A percentile compares a stretch with the other conserved stretches of the same genome.
Conservation (phyloP, 1,140 invertebrate genomes). For the Solenopsis fugax region DNA sequence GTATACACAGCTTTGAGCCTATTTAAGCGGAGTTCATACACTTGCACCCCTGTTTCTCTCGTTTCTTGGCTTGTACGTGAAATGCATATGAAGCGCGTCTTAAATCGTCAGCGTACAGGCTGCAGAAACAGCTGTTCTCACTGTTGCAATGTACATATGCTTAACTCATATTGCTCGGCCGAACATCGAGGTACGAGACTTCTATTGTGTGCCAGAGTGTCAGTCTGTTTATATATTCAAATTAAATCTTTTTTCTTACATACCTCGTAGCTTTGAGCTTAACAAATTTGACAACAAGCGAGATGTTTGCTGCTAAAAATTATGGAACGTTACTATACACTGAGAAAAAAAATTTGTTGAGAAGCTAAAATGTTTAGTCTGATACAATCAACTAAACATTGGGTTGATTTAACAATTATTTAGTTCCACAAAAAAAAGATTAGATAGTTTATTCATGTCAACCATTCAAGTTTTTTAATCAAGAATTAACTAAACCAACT, state of each 20-base stretch:
- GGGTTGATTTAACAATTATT: too few species aligned
- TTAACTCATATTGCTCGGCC: constrained; percentile 5
- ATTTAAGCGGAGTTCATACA: constrained; percentile 51
- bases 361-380: too few species aligned
- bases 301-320: constrained; percentile 7
- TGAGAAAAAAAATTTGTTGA: too few species aligned
- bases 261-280: neutral
- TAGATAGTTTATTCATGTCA: too few species aligned
- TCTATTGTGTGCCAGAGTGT: neutral
- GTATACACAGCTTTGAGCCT: constrained; percentile 31
- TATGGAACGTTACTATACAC: neutral
- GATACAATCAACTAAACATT: too few species aligned
- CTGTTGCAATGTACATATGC: constrained; percentile 24
- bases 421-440: too few species aligned
- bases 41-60: constrained; percentile 46
- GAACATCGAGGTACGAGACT: constrained; percentile 20
- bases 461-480: too few species aligned
- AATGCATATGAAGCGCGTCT: constrained; percentile 56
- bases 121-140: constrained; percentile 62
- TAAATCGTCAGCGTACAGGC: constrained; percentile 34
- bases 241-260: neutral
- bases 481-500: too few species aligned
- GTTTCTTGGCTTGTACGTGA: constrained; percentile 43
- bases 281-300: neutral
- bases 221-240: neutral